phyloP scores from a whole-genome alignment of 2,797 vertebrate species.

The Myotis findleyi region DNA sequence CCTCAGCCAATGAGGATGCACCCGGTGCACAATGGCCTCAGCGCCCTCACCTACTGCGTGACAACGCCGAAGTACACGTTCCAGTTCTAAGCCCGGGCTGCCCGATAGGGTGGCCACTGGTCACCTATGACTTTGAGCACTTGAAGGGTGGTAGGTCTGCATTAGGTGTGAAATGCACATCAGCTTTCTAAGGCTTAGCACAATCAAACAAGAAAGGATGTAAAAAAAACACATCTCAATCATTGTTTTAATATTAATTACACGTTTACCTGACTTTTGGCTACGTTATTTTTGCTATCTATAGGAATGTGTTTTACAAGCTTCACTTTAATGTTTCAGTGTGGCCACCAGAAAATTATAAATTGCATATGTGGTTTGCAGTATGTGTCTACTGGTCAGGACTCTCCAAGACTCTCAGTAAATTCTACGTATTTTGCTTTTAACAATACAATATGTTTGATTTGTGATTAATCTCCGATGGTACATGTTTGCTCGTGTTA shows the following conservation, averaged over 20 bases:
- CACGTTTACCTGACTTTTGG: neutral
- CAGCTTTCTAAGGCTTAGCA: neutral
- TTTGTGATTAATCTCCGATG: neutral
- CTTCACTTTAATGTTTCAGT: neutral
- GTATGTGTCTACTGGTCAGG: neutral
- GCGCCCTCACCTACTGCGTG: neutral
- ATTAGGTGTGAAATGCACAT: neutral
- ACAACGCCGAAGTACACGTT: neutral
- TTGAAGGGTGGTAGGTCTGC: neutral
- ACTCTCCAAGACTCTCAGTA: neutral
- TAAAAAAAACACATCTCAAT: conserved; percentile 17
- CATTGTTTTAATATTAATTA: neutral
- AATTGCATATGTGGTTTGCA: neutral
- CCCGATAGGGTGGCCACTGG: no score
- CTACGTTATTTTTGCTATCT: neutral
- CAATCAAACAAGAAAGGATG: neutral
- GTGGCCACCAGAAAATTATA: neutral
- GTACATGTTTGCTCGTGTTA: neutral
- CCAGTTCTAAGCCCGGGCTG: neutral
- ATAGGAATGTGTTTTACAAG: neutral
- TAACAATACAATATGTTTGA: neutral
- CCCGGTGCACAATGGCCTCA: neutral
- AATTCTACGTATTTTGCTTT: neutral
- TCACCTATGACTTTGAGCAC: neutral
- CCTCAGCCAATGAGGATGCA: neutral